Base-by-base conservation (phyloP, 2,113 vertebrate species). In the Cavia aperea region DNA sequence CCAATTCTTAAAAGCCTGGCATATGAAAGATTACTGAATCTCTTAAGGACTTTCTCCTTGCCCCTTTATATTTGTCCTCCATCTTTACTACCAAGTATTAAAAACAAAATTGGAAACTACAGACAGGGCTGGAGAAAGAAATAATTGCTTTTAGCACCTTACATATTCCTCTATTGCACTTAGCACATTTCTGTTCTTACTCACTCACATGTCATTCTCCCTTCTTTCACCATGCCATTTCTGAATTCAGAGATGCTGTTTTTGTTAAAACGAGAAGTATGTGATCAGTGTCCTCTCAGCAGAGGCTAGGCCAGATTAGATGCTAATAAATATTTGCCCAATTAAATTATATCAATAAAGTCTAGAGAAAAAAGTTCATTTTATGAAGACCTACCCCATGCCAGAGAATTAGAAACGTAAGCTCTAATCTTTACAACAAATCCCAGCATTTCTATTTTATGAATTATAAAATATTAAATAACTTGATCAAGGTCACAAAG, bases 91-190 rank as follows among this genome's bases (percentile, higher is more conserved):
- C 15, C 77, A 94, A 75, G 29, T 60, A 88, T 93, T 92, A 87
- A 86, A 89, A 95, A 81, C 88, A 93, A 91, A 94, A 63, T 77
- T 91, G 49, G 43, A 91, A 95, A 94, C 33, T 88, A 94, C 19
- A 89, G 54, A 81, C 39, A 94, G 24, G 31, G 31, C 26, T 89
- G 16, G 46, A 86, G 91, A 92, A 81, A 36, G 23, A 91, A 93
- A 49, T 83, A 94, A 92, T 54, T 92, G 86, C 36, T 88, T 88
- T 43, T 8, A 90, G 65, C 31, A 87, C 70, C 85, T 90, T 36
- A 77, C 46, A 46, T 88, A 79, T 23, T 81, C 29, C 31, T 81
- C 54, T 33, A 79, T 1, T 78, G 23, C n/a, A 86, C 51, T 86
- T 60, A 81, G 51, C n/a, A 66, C 16, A 60, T 85, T 94, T 87